phyloP scores from a whole-genome alignment of 2,888 invertebrate species.

The Antheraea yamamai region DNA sequence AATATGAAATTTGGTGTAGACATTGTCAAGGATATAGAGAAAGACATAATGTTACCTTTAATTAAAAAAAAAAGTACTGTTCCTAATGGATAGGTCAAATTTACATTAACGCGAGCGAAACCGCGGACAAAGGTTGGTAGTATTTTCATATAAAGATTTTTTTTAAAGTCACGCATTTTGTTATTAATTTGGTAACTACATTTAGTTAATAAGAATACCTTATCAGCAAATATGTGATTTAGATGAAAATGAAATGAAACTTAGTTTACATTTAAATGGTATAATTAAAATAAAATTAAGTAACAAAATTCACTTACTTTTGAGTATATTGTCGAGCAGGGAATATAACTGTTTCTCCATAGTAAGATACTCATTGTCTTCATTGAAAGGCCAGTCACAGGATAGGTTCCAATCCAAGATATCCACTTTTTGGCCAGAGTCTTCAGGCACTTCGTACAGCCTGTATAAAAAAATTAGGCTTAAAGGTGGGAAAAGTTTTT shows the following conservation, averaged over 20 bases:
- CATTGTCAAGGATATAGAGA: too few relatives aligned
- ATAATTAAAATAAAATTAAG: background rate
- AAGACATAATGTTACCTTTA: too few relatives aligned
- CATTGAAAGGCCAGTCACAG: conserved; percentile 66
- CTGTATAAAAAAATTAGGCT: conserved; percentile 5
- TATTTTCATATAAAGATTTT: background rate
- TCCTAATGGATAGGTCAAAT: too few relatives aligned
- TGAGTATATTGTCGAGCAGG: conserved; percentile 62
- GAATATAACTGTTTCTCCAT: conserved; percentile 57
- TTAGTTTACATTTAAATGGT: too few relatives aligned
- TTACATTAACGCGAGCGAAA: too few relatives aligned
- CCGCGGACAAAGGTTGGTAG: background rate
- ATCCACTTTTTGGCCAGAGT: conserved; percentile 66
- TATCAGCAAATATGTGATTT: background rate
- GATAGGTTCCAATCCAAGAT: conserved; percentile 70
- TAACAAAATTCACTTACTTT: conserved; percentile 55
- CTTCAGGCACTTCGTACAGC: conserved; percentile 43
- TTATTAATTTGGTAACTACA: background rate
- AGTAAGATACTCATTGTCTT: conserved; percentile 63
- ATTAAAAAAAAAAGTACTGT: too few relatives aligned
- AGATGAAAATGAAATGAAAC: background rate
- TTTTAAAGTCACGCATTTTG: too few relatives aligned
- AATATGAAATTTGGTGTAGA: too few relatives aligned
- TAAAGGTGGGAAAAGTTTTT: background rate
- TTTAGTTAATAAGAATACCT: background rate